Percentiles rank a stretch among this genome's conserved stretches.
Evolutionary conservation across 2,888 invertebrate genomes (phyloP).

Genomic region (Glyphotaelius pellucidus): DNA sequence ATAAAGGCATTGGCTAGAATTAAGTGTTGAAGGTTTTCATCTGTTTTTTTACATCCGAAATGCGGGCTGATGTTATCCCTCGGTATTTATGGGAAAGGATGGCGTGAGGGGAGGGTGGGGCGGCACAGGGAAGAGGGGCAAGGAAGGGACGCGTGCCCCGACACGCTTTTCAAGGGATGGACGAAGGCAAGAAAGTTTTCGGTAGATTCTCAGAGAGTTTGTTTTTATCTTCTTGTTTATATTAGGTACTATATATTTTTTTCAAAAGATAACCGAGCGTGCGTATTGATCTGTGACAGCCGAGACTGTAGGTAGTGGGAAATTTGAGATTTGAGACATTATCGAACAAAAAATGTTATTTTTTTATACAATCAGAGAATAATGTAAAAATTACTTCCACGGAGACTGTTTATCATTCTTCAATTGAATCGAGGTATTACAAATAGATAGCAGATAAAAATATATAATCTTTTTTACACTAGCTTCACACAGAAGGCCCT

Average conservation of each 20-base stretch:
- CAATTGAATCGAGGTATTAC: too few relatives aligned
- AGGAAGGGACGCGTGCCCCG: slow-evolving; percentile 27
- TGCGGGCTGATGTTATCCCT: slow-evolving; percentile 2
- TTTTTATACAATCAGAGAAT: too few relatives aligned
- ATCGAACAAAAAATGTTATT: too few relatives aligned
- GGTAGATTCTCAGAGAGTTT: too few relatives aligned
- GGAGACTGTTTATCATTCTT: too few relatives aligned
- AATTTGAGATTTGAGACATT: background rate
- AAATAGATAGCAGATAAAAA: too few relatives aligned
- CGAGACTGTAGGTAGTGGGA: background rate
- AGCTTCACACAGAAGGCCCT: too few relatives aligned
- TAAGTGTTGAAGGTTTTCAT: background rate
- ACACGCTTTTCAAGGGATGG: slow-evolving; percentile 29
- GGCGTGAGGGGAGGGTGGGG: background rate
- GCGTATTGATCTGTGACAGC: background rate
- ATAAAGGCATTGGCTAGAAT: background rate
- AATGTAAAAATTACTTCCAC: too few relatives aligned
- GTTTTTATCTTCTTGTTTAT: background rate
- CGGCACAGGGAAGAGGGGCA: background rate
- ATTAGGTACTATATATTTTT: background rate
- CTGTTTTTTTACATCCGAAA: background rate
- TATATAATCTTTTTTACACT: too few relatives aligned
- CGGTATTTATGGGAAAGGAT: background rate
- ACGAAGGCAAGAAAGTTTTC: background rate
- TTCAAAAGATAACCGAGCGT: too few relatives aligned